phyloP scores from a whole-genome alignment of 2,797 vertebrate genomes.

The Cossypha polioptera region DNA sequence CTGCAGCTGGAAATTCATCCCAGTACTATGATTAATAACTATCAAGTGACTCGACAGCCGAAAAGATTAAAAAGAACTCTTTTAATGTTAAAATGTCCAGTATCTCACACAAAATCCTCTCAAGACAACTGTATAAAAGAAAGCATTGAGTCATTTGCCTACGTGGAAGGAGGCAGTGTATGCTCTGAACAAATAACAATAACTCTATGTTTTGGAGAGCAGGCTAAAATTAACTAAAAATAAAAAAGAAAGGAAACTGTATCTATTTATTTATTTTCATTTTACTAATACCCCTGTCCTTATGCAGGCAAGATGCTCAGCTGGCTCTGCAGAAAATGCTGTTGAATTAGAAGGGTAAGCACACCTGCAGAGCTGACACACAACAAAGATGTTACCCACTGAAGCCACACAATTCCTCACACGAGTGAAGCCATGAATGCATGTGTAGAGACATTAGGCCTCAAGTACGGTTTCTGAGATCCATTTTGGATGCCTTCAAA shows the following conservation, averaged over 20 bases:
- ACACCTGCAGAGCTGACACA: neutral
- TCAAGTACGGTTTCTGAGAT: neutral
- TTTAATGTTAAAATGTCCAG: neutral
- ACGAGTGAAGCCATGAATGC: rapidly evolving
- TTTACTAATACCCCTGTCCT: neutral
- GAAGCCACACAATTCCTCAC: neutral
- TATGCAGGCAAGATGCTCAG: neutral
- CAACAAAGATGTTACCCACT: neutral
- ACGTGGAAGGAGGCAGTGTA: slow-evolving; percentile 24
- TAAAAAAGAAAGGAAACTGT: neutral
- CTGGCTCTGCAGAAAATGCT: neutral
- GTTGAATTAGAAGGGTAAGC: neutral
- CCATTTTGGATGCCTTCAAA: neutral
- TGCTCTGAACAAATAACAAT: slow-evolving; percentile 36
- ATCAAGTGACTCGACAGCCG: neutral
- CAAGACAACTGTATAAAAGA: slow-evolving; percentile 45
- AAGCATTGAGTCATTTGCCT: slow-evolving; percentile 53
- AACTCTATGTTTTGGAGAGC: slow-evolving; percentile 22
- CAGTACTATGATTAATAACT: neutral
- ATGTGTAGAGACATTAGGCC: rapidly evolving
- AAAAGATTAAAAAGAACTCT: slow-evolving; percentile 47
- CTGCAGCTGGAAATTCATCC: slow-evolving; percentile 19
- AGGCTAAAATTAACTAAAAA: slow-evolving; percentile 44
- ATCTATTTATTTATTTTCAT: neutral
- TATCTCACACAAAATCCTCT: slow-evolving; percentile 36